Percentiles rank a stretch among this genome's conserved stretches.
Conservation (phyloP, 2,797 vertebrate species). For the Loriculus beryllinus region DNA sequence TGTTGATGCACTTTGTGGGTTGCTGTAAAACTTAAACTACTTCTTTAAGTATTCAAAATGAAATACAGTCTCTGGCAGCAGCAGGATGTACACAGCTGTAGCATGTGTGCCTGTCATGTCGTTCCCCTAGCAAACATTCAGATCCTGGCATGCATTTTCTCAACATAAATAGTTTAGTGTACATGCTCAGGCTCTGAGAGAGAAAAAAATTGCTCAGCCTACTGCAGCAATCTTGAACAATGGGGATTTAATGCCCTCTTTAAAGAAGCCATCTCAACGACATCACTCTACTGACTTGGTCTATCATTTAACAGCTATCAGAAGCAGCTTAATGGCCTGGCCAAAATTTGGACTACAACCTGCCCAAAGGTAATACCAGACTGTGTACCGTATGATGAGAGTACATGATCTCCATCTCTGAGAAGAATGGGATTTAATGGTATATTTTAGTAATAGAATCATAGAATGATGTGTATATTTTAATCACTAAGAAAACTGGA, state of each 20-base stretch:
- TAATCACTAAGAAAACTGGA: not conserved
- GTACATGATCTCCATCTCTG: not conserved
- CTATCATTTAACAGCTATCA: not conserved
- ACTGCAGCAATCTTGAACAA: conserved; percentile 24
- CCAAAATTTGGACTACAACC: not conserved
- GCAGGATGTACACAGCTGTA: conserved; percentile 47
- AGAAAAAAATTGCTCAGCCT: conserved; percentile 11
- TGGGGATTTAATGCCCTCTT: not conserved
- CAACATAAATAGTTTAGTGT: conserved; percentile 60
- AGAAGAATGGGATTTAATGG: not conserved
- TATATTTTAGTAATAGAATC: not conserved
- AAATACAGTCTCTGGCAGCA: conserved; percentile 45
- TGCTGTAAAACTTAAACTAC: conserved; percentile 51
- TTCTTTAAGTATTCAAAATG: conserved; percentile 47
- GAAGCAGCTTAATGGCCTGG: not conserved
- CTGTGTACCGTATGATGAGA: not conserved
- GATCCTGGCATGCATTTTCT: conserved; percentile 55
- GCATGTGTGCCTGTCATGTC: conserved; percentile 60
- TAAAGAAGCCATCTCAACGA: not conserved
- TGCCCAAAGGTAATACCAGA: not conserved
- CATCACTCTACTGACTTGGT: not conserved
- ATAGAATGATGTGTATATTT: not conserved
- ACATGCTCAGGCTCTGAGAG: not conserved
- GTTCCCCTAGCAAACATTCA: conserved; percentile 35
- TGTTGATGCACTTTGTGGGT: conserved; percentile 16